These are phyloP conservation scores for Cyanoderma ruficeps DNA, from an alignment of 2,113 vertebrate genomes.

Conservation along the genomic window DNA sequence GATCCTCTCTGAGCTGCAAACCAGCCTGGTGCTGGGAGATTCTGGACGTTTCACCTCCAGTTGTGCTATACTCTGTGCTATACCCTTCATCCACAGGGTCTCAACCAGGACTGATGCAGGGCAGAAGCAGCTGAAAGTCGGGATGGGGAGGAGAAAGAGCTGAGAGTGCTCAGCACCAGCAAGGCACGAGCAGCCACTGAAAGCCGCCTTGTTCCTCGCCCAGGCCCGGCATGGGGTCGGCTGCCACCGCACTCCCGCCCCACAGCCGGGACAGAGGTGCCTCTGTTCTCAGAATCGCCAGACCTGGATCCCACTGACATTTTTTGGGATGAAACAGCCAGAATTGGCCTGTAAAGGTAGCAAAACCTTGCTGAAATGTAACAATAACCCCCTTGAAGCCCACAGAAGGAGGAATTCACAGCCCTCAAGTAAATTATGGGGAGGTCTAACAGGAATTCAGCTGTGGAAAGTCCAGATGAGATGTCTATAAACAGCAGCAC, in stretches of 20 bases:
- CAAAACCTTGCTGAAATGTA: background rate
- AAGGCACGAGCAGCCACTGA: background rate
- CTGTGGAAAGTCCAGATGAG: background rate
- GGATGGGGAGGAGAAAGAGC: background rate
- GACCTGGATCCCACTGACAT: background rate
- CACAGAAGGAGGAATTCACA: background rate
- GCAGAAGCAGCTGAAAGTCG: fast-evolving
- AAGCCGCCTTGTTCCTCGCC: constrained; percentile 1
- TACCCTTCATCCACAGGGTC: background rate
- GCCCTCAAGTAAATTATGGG: background rate
- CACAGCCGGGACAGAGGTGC: background rate
- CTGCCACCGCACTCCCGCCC: background rate
- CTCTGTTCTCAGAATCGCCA: background rate
- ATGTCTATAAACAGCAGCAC: background rate
- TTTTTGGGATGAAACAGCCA: background rate
- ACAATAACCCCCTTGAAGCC: background rate
- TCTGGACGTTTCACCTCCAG: background rate
- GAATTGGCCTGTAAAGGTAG: background rate
- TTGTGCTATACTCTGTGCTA: fast-evolving
- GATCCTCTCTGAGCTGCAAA: background rate
- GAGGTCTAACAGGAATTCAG: background rate
- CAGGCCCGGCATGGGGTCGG: background rate
- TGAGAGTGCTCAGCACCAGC: background rate
- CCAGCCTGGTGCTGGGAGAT: background rate
- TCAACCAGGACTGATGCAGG: fast-evolving